Base-by-base conservation (phyloP, 2,113 vertebrate genomes). In the Columba janthina region DNA sequence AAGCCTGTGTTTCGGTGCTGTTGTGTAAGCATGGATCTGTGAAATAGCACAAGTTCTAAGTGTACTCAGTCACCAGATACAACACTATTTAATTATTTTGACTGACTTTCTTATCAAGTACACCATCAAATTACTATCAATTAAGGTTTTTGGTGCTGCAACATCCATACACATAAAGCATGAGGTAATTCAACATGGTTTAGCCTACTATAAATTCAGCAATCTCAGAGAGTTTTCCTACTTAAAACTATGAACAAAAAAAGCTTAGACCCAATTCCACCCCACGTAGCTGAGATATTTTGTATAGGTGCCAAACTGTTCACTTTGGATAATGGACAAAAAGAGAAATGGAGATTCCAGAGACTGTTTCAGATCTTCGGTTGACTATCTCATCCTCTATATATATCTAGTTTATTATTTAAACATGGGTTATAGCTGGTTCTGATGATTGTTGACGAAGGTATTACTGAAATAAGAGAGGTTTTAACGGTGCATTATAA, bases 21-120 rank as follows among this genome's bases (percentile, higher is more conserved):
- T 2, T 51, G 20, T 28, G 79, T 75, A 46, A 92, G 10, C 53
- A 17, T 3, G 24, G 26, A 67, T 66, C 46, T 57, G 76, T 75
- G 88, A 42, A 75, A 70, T 10, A 58, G 7, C 15, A 28, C 38
- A 53, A 40, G 78, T 60, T 76, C 70, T 79, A 66, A 78, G n/a
- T 28, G 36, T 72, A 53, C 19, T 86, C 50, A 70, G 2, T 64
- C 56, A 78, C 51, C 46, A 70, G 67, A 87, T 34, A 71, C 3
- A 5, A 25, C 36, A 85, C 7, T 44, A 75, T 87, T 87, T 91
- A 69, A 95, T 96, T 85, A 94, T 58, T 94, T 92, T 88, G 82
- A 91, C 42, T 76, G 56, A 51, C 72, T 90, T 61, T 71, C 42
- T 70, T 66, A 84, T 34, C 56, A 84, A 73, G 70, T 10, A 62